These are phyloP conservation scores for Podabrus alpinus DNA, from an alignment of 2,888 invertebrate species.

Conservation along the genomic window DNA sequence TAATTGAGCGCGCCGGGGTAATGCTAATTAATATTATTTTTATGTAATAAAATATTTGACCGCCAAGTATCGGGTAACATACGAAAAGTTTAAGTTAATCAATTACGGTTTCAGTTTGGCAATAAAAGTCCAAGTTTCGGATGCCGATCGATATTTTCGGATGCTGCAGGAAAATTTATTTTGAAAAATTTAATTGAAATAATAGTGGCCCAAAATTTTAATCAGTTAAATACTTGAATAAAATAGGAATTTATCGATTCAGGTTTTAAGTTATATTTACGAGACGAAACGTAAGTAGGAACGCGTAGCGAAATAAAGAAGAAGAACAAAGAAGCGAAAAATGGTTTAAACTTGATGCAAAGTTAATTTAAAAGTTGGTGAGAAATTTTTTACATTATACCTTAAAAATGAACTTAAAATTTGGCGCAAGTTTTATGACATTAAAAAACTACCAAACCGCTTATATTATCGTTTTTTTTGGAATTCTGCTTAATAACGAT, in stretches of 20 bases:
- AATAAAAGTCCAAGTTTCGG: constrained; percentile 31
- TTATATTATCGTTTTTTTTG: not conserved
- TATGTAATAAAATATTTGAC: not conserved
- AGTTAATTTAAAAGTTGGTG: constrained; percentile 28
- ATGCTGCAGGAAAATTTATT: not conserved
- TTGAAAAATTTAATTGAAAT: not conserved
- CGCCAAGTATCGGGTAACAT: constrained; percentile 3
- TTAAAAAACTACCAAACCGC: not conserved
- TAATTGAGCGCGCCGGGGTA: not conserved
- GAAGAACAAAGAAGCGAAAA: constrained; percentile 24
- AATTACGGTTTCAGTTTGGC: constrained; percentile 36
- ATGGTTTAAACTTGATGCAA: constrained; percentile 27
- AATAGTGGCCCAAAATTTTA: not conserved
- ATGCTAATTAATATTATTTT: not conserved
- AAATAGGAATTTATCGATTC: not conserved
- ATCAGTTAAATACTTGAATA: not conserved
- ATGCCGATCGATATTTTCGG: constrained; percentile 35
- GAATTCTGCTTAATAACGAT: not conserved
- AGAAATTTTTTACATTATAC: constrained; percentile 17
- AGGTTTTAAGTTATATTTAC: not conserved
- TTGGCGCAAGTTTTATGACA: not conserved
- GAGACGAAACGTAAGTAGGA: not conserved
- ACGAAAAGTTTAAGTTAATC: constrained; percentile 30
- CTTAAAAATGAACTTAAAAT: constrained; percentile 27
- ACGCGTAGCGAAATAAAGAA: constrained; percentile 20